Conservation (phyloP, 2,797 vertebrate genomes). For the Peromyscus aztecus region DNA sequence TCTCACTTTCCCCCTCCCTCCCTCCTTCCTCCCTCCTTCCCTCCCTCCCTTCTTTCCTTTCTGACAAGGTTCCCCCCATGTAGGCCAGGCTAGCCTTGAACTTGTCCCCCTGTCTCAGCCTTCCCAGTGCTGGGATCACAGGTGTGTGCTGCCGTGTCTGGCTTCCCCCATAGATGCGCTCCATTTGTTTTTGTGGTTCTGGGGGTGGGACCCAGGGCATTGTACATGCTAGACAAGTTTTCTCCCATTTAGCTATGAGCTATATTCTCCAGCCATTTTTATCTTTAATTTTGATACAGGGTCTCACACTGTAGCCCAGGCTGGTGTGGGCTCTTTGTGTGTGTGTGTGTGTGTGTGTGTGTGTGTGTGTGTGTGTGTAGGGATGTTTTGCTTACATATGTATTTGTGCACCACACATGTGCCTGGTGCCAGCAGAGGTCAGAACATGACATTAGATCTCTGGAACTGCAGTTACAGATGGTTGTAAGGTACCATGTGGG, state of each 20-base stretch:
- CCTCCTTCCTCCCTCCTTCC: not conserved
- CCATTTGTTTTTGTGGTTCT: not conserved
- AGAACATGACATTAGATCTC: not conserved
- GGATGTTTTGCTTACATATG: not conserved
- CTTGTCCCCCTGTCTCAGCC: not conserved
- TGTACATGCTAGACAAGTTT: not conserved
- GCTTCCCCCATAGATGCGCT: not conserved
- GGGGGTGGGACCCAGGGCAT: not conserved
- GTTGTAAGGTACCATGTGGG: not conserved
- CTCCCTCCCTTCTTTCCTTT: not conserved
- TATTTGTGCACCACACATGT: not conserved
- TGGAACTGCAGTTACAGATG: not conserved
- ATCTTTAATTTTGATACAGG: not conserved
- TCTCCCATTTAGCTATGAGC: not conserved
- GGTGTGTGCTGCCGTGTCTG: not conserved
- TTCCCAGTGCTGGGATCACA: not conserved
- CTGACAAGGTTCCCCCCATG: not conserved
- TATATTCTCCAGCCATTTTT: not conserved
- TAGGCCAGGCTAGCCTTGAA: not conserved
- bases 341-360: too few relatives aligned
- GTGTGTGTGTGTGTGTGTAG: not conserved
- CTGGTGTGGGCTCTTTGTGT: too few relatives aligned
- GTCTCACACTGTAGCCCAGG: not conserved
- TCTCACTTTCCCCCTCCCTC: not conserved
- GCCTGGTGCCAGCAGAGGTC: not conserved